phyloP scores from a whole-genome alignment of 2,888 invertebrate species.

The Polydrusus tereticollis region DNA sequence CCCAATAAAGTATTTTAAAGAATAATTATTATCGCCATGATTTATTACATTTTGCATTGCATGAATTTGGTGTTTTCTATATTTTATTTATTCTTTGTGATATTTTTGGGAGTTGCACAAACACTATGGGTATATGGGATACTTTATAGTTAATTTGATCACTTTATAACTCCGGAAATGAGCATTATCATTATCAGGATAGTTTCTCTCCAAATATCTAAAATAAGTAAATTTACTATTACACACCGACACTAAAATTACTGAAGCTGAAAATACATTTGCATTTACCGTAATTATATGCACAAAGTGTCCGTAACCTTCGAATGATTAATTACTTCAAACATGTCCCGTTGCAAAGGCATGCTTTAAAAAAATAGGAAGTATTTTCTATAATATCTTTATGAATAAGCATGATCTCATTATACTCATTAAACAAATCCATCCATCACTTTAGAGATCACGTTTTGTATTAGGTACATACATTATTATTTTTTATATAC shows the following conservation, averaged over 20 bases:
- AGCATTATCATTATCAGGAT: too few relatives aligned
- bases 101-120: too few relatives aligned
- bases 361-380: conserved; percentile 24
- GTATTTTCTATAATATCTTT: conserved; percentile 35
- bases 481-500: conserved; percentile 38
- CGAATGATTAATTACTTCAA: conserved; percentile 8
- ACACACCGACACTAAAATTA: not conserved
- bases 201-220: too few relatives aligned
- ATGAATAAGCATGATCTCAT: conserved; percentile 45
- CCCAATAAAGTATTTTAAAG: too few relatives aligned
- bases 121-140: too few relatives aligned
- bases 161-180: too few relatives aligned
- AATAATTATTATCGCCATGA: too few relatives aligned
- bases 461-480: conserved; percentile 30
- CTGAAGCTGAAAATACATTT: not conserved
- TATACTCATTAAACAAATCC: conserved; percentile 37
- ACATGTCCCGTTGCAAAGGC: conserved; percentile 21
- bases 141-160: too few relatives aligned
- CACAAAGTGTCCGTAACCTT: not conserved
- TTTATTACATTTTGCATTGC: too few relatives aligned
- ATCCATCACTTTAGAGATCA: conserved; percentile 38
- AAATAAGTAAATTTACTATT: not conserved
- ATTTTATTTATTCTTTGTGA: too few relatives aligned
- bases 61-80: too few relatives aligned
- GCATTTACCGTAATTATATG: not conserved